Evolutionary conservation across 1,140 invertebrate species (phyloP), one percentile per base, ranked within the genome.

Genomic region (Zaprionus inermis): DNA sequence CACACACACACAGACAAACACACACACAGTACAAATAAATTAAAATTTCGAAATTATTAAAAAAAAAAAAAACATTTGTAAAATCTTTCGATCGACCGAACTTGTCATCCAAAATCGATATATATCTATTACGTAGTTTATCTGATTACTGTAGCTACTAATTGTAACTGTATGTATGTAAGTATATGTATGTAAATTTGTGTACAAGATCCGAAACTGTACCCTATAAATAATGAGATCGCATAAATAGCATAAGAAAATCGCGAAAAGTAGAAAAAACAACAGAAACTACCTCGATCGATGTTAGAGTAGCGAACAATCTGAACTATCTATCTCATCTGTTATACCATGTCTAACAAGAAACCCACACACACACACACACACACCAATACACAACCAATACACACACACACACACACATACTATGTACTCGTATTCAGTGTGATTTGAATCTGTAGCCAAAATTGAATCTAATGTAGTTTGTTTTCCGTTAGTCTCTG

Each of bases 381-480:
- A 44, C 9, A 63, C 49, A 70, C 41, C 54, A 24, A 66, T 14
- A 64, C 41, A 71, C 16, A n/a, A n/a, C n/a, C n/a, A n/a, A n/a
- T n/a, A 59, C 28, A 64, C 14, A 71, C 54, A 72, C 38, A 55
- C 16, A 68, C 20, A 55, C 22, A 68, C 28, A 49, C 56, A 64
- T 20, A 49, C 36, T 67, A 57, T 86, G 36, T 88, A 72, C 52
- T 67, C 67, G 73, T 88, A 80, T 83, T 86, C 65, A 78, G 77
- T 88, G 83, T 88, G 77, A 88, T 88, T 88, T 84, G 84, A 83
- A 51, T 6, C 51, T 56, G 72, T 86, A 86, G 79, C 5, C 54
- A 44, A 57, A 70, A 75, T 57, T 63, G 46, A 24, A 52, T 57
- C 41, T 34, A 68, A 55, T 67, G 81, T 86, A 85, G 83, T 71